Base-by-base conservation (phyloP, 2,888 invertebrate species). In the Boloria euphrosyne region DNA sequence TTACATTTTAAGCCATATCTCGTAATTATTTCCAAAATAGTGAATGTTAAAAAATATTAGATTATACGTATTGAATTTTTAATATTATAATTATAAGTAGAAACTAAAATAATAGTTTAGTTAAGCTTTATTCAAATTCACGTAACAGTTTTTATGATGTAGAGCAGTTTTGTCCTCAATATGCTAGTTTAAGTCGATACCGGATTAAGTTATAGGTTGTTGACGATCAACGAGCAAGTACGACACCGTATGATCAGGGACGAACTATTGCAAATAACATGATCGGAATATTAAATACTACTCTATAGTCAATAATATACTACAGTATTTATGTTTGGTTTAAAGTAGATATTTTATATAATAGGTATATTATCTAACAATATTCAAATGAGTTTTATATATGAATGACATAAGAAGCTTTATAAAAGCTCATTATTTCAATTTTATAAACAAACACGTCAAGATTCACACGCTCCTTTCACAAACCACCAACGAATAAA, bases 141-240 rank as follows among this genome's bases (percentile, higher is more conserved):
- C 16, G 46, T 13, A 46, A 57, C 57, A 22, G 44, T 63, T 63
- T 38, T 43, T 87, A 86, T 84, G 86, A 82, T 79, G 82, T 85
- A 80, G 80, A 67, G 58, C 52, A 64, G 50, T 62, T 61, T 57
- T 47, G 64, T 57, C 61, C 61, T 57, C 58, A 58, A 38, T 69
- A 64, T 46, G 60, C 60, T 71, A 67, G 64, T 69, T 73, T 70
- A 73, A 65, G 67, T 69, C 60, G 65, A 74, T 74, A 72, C 71
- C 75, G 82, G 81, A 86, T 86, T 84, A 85, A 82, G 81, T 81
- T 84, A 81, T 84, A 81, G 80, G 77, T 81, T 77, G 80, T 85
- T 83, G 87, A 86, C 84, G 84, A 84, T 77, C 82, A 78, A 78
- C 80, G 79, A 84, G 84, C 82, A 80, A 80, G 81, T 81, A 83